Conservation (phyloP, 2,113 vertebrate species). For the Tympanuchus pallidicinctus region DNA sequence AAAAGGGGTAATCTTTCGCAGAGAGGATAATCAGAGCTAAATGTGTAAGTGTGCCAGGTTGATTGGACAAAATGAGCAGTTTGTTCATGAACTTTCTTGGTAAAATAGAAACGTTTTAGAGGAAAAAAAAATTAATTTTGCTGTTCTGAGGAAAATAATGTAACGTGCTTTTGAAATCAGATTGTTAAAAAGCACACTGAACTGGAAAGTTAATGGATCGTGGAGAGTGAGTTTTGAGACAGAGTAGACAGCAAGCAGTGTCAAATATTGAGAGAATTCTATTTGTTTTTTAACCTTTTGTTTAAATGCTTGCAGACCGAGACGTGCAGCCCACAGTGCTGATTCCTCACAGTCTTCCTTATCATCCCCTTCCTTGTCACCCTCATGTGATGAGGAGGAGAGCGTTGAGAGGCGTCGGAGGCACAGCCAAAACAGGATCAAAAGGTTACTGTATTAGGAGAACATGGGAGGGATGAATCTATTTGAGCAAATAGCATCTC, state of each 20-base stretch:
- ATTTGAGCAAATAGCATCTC: neutral
- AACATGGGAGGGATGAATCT: neutral
- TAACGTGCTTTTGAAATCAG: neutral
- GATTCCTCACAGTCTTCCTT: slow-evolving; percentile 87
- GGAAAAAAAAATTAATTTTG: neutral
- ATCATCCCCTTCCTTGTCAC: neutral
- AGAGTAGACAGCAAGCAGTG: neutral
- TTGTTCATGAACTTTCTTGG: neutral
- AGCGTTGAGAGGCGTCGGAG: slow-evolving; percentile 86
- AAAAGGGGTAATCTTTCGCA: neutral
- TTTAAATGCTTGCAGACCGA: slow-evolving; percentile 77
- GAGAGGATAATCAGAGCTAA: neutral
- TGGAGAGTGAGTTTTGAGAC: neutral
- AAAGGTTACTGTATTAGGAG: slow-evolving; percentile 79
- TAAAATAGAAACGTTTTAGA: neutral
- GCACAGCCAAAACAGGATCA: slow-evolving; percentile 79
- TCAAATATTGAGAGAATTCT: too few species aligned
- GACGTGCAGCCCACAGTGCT: slow-evolving; percentile 88
- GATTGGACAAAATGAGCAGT: neutral
- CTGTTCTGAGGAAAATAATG: neutral
- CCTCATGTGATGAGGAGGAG: slow-evolving; percentile 89
- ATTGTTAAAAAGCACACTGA: neutral
- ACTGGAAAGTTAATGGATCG: neutral
- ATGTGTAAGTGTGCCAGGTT: neutral
- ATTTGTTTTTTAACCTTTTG: neutral